Conservation (phyloP, 1,140 invertebrate genomes). For the Diplogasteroides magnus region DNA sequence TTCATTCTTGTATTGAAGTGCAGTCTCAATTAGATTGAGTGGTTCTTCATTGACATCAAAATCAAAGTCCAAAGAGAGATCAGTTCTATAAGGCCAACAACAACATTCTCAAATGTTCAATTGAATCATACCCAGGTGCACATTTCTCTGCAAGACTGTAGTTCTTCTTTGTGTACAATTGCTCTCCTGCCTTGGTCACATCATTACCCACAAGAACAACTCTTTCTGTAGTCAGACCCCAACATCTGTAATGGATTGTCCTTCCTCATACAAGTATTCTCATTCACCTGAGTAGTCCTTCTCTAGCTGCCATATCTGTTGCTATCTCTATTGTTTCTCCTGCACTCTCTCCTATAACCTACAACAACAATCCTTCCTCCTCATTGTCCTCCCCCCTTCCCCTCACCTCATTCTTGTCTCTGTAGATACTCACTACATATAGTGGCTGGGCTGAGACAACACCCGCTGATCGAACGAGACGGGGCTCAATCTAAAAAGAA, state of each 20-base stretch:
- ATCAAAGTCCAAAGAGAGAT: conserved; percentile 27
- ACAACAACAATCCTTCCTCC: background rate
- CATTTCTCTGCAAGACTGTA: background rate
- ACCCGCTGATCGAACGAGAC: conserved; percentile 38
- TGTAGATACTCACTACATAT: conserved; percentile 50
- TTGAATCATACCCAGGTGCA: conserved; percentile 6
- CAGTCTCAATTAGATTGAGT: conserved; percentile 40
- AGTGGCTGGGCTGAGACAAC: conserved; percentile 38
- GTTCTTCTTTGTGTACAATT: conserved; percentile 6
- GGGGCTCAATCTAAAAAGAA: conserved; percentile 33
- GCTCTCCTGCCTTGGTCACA: background rate
- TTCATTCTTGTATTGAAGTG: conserved; percentile 35
- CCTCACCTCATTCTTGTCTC: conserved; percentile 28
- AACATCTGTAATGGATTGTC: background rate
- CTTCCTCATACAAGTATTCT: conserved; percentile 27
- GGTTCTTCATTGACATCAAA: conserved; percentile 39
- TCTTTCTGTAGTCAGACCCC: background rate
- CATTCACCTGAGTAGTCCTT: conserved; percentile 44
- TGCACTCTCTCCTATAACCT: conserved; percentile 28
- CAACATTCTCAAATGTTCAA: background rate
- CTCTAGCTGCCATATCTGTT: conserved; percentile 46
- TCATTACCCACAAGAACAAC: conserved; percentile 1
- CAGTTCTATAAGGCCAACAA: conserved; percentile 32
- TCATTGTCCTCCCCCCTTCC: background rate
- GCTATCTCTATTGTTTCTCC: conserved; percentile 47